Percentiles rank a stretch among this genome's conserved stretches.
Evolutionary conservation across 2,797 vertebrate species (phyloP).

Genomic region (Chaunax sp.): DNA sequence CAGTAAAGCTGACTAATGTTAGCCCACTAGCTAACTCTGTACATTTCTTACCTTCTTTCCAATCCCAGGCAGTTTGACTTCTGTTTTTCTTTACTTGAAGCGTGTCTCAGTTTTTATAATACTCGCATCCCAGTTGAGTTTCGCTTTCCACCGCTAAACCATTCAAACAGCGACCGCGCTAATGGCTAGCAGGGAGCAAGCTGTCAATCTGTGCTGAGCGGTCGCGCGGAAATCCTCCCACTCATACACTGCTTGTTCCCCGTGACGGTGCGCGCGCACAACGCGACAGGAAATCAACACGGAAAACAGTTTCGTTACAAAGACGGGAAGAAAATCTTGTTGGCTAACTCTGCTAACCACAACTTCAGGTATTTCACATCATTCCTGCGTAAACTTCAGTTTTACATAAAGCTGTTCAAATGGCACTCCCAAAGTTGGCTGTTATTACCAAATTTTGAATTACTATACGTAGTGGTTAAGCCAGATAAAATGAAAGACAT

Average conservation of each 20-base stretch:
- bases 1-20: slow-evolving; percentile 48
- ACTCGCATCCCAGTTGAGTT: slow-evolving; percentile 50
- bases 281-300: background rate
- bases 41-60: slow-evolving; percentile 56
- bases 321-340: slow-evolving; percentile 22
- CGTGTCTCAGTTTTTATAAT: slow-evolving; percentile 18
- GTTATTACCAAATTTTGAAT: background rate
- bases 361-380: slow-evolving; percentile 50
- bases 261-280: slow-evolving; percentile 26
- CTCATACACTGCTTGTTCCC: slow-evolving; percentile 13
- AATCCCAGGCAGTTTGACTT: background rate
- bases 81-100: background rate
- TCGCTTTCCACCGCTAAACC: slow-evolving; percentile 39
- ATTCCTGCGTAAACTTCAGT: accelerated
- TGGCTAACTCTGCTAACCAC: background rate
- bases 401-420: accelerated
- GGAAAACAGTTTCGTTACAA: background rate
- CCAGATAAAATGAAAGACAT: background rate
- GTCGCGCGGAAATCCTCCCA: slow-evolving; percentile 33
- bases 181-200: slow-evolving; percentile 29
- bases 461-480: background rate
- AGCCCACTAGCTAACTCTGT: background rate
- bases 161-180: slow-evolving; percentile 50
- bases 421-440: accelerated
- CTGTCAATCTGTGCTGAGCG: slow-evolving; percentile 57